Base-by-base conservation (phyloP, 2,797 vertebrate genomes). In the Sebastes oblongus region DNA sequence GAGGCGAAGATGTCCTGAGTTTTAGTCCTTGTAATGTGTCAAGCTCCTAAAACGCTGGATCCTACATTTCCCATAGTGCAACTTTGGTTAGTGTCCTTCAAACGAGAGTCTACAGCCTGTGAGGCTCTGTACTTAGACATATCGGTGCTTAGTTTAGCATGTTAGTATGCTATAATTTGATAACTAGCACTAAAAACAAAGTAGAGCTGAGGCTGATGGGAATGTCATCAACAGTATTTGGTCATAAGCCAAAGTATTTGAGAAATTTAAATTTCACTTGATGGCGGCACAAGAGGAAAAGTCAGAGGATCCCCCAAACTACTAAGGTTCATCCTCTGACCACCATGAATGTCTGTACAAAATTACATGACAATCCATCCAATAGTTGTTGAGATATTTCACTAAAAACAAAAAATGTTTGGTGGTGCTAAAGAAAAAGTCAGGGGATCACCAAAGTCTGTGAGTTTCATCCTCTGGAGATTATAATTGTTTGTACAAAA, bases 121-220 rank as follows among this genome's bases (percentile, higher is more conserved):
- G 27, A 62, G 6, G 32, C 22, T 42, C 22, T 42, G 39, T 16
- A 42, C 13, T 14, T 25, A 7, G 55, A 1, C 46, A 50, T 8
- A 50, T 5, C 3, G 16, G 10, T 59, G 13, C 36, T 64, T 32
- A 24, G 66, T 1, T 55, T 25, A 1, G 14, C 8, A 9, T 58
- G 32, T 39, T 71, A 27, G 16, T 3, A 14, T 46, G 2, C 78
- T 1, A 42, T 0, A 42, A 42, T 42, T 42, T 42, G 5, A 5
- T 39, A 39, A 0, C 1, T 42, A 42, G 34, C 2, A 13, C 0
- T 67, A 1, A 6, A 54, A 2, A 5, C 46, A 3, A 29, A 54
- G 11, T 42, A 42, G 39, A 42, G 39, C 39, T 3, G 39, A 16
- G 39, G 6, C 39, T 42, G 39, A 42, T 32, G 66, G 46, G 50